These are phyloP conservation scores for Idaea straminata DNA, from an alignment of 2,888 invertebrate species.

Conservation along the genomic window DNA sequence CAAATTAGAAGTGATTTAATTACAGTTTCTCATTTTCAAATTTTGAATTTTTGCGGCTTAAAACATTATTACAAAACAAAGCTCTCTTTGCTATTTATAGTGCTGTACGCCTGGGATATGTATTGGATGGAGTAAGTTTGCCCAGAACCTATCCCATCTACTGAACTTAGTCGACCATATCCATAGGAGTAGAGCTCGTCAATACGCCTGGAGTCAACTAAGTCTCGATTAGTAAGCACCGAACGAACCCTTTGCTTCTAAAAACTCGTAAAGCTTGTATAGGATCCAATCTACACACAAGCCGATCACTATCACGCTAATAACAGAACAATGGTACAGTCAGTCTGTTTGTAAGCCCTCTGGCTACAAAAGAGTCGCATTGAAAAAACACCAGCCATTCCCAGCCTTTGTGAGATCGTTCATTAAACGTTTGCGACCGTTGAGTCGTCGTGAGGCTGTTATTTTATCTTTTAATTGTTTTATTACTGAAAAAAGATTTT, in stretches of 20 bases:
- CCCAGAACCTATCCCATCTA: too few species aligned
- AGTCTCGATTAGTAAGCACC: too few species aligned
- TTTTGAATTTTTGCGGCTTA: too few species aligned
- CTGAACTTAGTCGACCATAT: too few species aligned
- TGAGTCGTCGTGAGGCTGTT: not conserved
- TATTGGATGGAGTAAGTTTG: too few species aligned
- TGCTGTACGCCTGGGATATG: too few species aligned
- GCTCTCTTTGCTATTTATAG: too few species aligned
- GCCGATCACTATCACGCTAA: not conserved
- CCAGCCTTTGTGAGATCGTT: slow-evolving; percentile 23
- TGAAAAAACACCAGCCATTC: slow-evolving; percentile 9
- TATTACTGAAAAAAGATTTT: not conserved
- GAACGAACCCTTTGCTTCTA: not conserved
- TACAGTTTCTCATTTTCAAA: too few species aligned
- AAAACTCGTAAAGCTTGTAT: not conserved
- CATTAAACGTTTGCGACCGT: slow-evolving; percentile 15
- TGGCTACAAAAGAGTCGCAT: not conserved
- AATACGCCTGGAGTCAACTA: too few species aligned
- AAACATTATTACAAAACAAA: too few species aligned
- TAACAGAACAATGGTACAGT: not conserved
- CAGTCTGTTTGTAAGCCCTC: not conserved
- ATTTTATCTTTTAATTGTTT: slow-evolving; percentile 1
- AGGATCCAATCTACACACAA: not conserved
- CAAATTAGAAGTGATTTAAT: too few species aligned
- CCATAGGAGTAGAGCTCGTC: too few species aligned